Percentiles rank a stretch among this genome's conserved stretches.
These are phyloP conservation scores for Clytia hemisphaerica DNA, from an alignment of 30 jellyfish, hydroid and myxozoan species.

Conservation along the genomic window DNA sequence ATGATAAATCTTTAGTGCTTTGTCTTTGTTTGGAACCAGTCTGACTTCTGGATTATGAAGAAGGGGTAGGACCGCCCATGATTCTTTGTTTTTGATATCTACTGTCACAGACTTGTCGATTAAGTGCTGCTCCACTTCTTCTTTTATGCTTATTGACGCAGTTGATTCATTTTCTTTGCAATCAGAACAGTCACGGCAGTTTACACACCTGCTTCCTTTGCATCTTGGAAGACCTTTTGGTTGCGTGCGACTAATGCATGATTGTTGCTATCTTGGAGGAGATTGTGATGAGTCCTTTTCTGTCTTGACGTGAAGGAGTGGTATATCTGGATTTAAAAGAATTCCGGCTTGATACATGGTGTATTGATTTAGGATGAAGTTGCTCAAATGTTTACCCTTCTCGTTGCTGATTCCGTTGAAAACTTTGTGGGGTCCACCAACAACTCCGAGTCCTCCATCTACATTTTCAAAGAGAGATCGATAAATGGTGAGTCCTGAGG, in stretches of 20 bases:
- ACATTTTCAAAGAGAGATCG: too few relatives aligned
- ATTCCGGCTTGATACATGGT: too few relatives aligned
- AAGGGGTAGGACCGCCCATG: neutral
- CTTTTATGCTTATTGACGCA: neutral
- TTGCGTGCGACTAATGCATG: neutral
- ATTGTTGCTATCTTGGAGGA: neutral
- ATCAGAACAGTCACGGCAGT: neutral
- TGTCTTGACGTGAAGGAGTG: too few relatives aligned
- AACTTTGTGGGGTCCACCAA: slow-evolving; percentile 15
- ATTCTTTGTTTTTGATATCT: neutral
- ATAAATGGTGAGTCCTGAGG: too few relatives aligned
- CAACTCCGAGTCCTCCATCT: slow-evolving; percentile 1
- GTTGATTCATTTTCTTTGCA: neutral
- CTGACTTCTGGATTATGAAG: neutral
- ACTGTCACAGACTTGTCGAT: neutral
- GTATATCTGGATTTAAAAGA: too few relatives aligned
- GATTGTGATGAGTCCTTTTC: neutral
- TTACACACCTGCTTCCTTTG: neutral
- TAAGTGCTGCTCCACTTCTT: neutral
- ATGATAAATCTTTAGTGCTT: neutral
- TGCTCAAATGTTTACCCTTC: too few relatives aligned
- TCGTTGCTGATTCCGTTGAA: too few relatives aligned
- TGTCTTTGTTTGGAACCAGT: neutral
- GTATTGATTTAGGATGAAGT: too few relatives aligned
- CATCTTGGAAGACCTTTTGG: neutral